Evolutionary conservation across 2,888 invertebrate species (phyloP), one percentile per base, ranked within the genome.

Genomic region (Julus scandinavius): DNA sequence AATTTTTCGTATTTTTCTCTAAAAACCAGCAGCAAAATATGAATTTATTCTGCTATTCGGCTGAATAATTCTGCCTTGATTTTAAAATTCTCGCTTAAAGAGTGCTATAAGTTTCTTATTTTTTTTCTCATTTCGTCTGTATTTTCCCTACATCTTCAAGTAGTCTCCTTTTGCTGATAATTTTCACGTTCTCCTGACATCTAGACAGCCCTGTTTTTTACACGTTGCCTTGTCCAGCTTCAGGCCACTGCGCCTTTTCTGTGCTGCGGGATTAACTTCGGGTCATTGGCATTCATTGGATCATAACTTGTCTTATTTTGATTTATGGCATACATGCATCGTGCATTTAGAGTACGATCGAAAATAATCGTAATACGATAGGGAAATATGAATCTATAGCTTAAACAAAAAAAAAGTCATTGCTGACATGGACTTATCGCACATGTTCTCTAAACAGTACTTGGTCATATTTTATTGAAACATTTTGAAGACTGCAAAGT

Each of bases 261-360:
- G 3, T 40, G 38, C 80, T 40, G 11, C 80, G 80, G 80, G 80
- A 80, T 80, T 80, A 80, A 80, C 80, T 80, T 38, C 38, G 80
- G 80, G 80, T 80, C 80, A 80, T 80, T 80, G 80, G 80, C 80
- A 80, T 80, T 80, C 80, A 80, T 80, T 80, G 80, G 80, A 80
- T 80, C 80, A 80, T 80, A 80, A 80, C 38, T 80, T 80, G 80
- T 80, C 80, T 80, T 80, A 38, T 80, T 80, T 80, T 80, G 80
- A 80, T 80, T 80, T 80, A 80, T 80, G 80, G 38, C 80, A 40
- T 80, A 80, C 80, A 80, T 38, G 80, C 80, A 80, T 40, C 80
- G 80, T 80, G 80, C 80, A 80, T 80, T 80, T 80, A 80, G 38
- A 80, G 80, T 80, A 15, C 29, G 38, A 80, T 80, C 80, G 80